These are phyloP conservation scores for Mustelus asterias DNA, from an alignment of 2,113 vertebrate species.

Conservation along the genomic window DNA sequence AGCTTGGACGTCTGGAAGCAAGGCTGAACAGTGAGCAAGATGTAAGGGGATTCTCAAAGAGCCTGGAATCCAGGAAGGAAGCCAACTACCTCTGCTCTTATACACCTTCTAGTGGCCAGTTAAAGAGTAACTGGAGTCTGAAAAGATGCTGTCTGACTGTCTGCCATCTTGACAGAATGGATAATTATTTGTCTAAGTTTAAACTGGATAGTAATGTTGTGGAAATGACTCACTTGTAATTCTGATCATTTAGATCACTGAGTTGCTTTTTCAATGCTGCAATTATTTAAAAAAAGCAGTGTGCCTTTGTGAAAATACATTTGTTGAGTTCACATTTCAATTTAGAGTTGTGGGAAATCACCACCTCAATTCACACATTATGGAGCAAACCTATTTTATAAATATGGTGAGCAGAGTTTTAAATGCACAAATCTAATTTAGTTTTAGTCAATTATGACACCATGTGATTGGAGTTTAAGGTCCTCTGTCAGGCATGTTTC, in stretches of 20 bases:
- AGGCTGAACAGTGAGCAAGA: not conserved
- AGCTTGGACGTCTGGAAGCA: not conserved
- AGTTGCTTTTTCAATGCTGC: not conserved
- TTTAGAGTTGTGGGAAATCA: not conserved
- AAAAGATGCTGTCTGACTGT: not conserved
- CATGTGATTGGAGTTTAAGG: not conserved
- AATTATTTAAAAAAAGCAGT: not conserved
- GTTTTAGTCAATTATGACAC: not conserved
- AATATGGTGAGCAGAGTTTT: not conserved
- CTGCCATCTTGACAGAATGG: not conserved
- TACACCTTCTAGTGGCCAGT: conserved; percentile 28
- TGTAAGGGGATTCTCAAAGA: not conserved
- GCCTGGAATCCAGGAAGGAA: not conserved
- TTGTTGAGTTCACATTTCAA: not conserved
- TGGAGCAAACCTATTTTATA: not conserved
- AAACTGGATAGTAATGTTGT: conserved; percentile 3
- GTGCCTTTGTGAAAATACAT: not conserved
- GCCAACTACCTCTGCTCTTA: not conserved
- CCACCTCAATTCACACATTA: not conserved
- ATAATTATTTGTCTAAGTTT: not conserved
- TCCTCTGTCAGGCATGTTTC: too few relatives aligned
- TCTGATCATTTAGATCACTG: not conserved
- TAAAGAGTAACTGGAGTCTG: not conserved
- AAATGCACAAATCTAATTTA: not conserved
- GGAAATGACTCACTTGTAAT: not conserved